These are phyloP conservation scores for Tholera decimalis DNA, from an alignment of 2,888 invertebrate species.

Conservation along the genomic window DNA sequence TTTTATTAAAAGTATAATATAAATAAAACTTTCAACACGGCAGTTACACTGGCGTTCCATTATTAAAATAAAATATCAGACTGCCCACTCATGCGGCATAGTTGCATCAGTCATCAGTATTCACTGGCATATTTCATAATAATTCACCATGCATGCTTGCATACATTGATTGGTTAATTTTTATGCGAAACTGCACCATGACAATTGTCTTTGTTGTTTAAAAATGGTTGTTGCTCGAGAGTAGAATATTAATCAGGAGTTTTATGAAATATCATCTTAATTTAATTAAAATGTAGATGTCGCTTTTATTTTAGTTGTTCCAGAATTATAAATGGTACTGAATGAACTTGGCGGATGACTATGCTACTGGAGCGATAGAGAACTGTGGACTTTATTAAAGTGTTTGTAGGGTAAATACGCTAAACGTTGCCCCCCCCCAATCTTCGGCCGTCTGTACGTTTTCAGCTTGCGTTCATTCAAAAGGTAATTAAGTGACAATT, in stretches of 20 bases:
- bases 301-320: conserved; percentile 14
- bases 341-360: conserved; percentile 3
- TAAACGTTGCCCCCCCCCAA: no score
- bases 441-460: no score
- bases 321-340: not conserved
- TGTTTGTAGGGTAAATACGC: not conserved
- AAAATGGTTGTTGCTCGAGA: conserved; percentile 59
- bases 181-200: conserved; percentile 66
- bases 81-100: conserved; percentile 54
- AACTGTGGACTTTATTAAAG: not conserved
- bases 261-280: conserved; percentile 44
- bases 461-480: no score
- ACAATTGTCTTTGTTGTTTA: conserved; percentile 70
- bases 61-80: conserved; percentile 55
- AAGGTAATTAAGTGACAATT: no score
- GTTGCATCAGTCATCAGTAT: conserved; percentile 65
- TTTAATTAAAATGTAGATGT: conserved; percentile 12
- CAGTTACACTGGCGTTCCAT: conserved; percentile 17
- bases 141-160: conserved; percentile 71
- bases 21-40: not conserved
- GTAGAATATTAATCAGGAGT: conserved; percentile 57
- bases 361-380: no score
- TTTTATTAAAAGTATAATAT: not conserved
- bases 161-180: conserved; percentile 71
- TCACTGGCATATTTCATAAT: conserved; percentile 70